Base-by-base conservation (phyloP, 2,888 invertebrate species). In the Epirrhoe alternata region DNA sequence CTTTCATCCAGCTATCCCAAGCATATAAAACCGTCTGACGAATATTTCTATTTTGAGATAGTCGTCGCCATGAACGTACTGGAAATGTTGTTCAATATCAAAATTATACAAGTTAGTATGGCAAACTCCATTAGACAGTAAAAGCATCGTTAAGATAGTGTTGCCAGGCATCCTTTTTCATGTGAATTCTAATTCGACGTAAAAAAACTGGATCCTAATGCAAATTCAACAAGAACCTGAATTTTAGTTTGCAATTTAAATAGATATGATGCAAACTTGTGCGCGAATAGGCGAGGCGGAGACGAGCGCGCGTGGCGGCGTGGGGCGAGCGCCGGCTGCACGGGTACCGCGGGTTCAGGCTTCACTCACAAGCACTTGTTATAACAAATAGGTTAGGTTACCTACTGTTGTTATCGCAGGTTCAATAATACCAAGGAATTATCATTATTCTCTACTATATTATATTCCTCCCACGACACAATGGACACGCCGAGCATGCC, bases 211-310 rank as follows among this genome's bases (percentile, higher is more conserved):
- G 74, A 70, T 74, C 63, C 67, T 67, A 68, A 74, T 74, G 74
- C 71, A 68, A 74, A 74, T 74, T 70, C 31, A 65, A 58, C 62
- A 49, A 69, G 66, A 72, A 74, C 70, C 71, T 71, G 71, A 70
- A 68, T 70, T 61, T 68, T 66, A 71, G 74, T 69, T 70, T 62
- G 70, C 71, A 70, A 71, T 72, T 74, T 74, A 71, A 72, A 74
- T 74, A 74, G 74, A 74, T 74, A 74, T 72, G 71, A 74, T 74
- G 74, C 74, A 71, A 72, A 74, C 72, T 55, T 38, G 64, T 49
- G 56, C 57, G 61, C 60, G 66, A 65, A 67, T 65, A 71, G 64
- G 67, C 69, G 62, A 73, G 64, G 60, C 52, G 66, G 60, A 64
- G 65, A 49, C 53, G 65, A 62, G 61, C 64, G 55, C 53, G 50